Evolutionary conservation across 2,888 invertebrate genomes (phyloP).

Genomic region (Steromphala cineraria): DNA sequence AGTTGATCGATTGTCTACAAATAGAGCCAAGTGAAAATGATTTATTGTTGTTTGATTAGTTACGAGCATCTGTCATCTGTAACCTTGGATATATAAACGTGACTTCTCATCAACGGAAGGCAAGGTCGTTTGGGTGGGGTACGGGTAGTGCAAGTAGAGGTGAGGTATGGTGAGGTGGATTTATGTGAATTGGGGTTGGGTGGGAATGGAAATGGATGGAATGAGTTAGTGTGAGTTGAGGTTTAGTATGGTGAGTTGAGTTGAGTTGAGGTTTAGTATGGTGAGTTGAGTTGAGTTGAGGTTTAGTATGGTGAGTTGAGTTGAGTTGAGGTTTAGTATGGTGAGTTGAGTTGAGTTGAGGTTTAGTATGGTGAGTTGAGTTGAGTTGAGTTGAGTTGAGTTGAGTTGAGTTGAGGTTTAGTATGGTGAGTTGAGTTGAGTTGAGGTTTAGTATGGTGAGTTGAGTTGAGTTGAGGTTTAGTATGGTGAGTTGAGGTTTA

Average conservation of each 20-base stretch:
- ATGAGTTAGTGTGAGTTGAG: background rate
- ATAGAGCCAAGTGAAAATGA: too few relatives aligned
- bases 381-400: background rate
- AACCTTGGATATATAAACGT: background rate
- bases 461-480: background rate
- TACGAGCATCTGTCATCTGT: too few relatives aligned
- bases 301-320: background rate
- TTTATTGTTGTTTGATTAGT: too few relatives aligned
- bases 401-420: background rate
- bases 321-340: background rate
- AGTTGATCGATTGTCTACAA: too few relatives aligned
- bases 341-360: background rate
- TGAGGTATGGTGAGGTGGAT: background rate
- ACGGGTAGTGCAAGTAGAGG: too few relatives aligned
- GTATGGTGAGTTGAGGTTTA: background rate
- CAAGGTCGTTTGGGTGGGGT: too few relatives aligned
- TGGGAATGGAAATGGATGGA: too few relatives aligned
- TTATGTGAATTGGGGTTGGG: background rate
- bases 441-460: background rate
- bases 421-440: background rate
- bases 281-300: background rate
- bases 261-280: background rate
- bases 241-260: background rate
- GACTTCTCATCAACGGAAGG: too few relatives aligned
- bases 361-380: background rate